These are phyloP conservation scores for Anguilla anguilla DNA, from an alignment of 2,797 vertebrate genomes.

Conservation along the genomic window DNA sequence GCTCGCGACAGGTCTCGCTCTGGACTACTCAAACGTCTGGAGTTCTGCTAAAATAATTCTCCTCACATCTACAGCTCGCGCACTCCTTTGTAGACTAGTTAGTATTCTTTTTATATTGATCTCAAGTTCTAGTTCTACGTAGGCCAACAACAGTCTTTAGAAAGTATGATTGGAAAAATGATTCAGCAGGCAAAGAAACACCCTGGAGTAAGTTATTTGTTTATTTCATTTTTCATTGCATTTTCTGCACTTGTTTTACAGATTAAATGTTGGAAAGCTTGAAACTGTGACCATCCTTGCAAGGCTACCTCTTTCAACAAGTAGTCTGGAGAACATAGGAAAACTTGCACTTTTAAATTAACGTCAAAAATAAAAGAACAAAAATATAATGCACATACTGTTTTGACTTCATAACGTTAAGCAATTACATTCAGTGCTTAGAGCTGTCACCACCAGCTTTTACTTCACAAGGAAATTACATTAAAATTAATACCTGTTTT, in stretches of 20 bases:
- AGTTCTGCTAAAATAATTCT: neutral
- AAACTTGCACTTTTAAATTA: neutral
- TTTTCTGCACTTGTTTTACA: neutral
- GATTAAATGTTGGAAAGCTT: neutral
- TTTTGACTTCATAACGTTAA: neutral
- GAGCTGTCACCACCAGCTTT: neutral
- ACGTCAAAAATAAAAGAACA: neutral
- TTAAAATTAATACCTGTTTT: neutral
- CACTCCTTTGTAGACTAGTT: neutral
- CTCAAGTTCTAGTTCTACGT: neutral
- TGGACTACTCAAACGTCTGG: neutral
- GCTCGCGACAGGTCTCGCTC: constrained; percentile 24
- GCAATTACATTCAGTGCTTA: neutral
- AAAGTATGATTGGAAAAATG: constrained; percentile 57
- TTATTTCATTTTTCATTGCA: constrained; percentile 1
- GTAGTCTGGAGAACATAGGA: neutral
- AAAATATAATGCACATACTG: neutral
- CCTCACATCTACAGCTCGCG: neutral
- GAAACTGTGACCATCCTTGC: neutral
- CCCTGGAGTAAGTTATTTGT: constrained; percentile 60
- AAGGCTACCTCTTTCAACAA: neutral
- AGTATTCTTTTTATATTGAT: neutral
- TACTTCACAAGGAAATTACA: neutral
- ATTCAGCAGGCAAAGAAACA: constrained; percentile 61
- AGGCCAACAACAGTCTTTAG: neutral